Percentiles rank a stretch among this genome's conserved stretches.
These are phyloP conservation scores for Littorina saxatilis DNA, from an alignment of 1,140 invertebrate genomes.

Conservation along the genomic window DNA sequence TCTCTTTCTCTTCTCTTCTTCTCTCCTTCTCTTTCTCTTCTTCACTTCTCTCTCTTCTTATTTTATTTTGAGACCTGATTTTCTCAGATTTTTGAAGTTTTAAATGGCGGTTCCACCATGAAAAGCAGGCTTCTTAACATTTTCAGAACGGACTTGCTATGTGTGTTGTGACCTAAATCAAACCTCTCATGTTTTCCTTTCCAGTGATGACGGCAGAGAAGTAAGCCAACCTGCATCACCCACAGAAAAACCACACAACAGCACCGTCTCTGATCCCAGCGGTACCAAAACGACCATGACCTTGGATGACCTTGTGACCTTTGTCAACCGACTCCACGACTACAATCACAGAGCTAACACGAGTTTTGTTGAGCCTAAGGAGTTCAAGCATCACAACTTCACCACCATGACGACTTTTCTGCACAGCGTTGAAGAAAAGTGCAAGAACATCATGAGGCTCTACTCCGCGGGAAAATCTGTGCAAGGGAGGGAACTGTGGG, in stretches of 20 bases:
- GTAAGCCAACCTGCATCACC: too few relatives aligned
- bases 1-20: too few relatives aligned
- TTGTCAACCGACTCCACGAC: constrained; percentile 64
- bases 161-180: too few relatives aligned
- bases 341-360: constrained; percentile 57
- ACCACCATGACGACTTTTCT: constrained; percentile 90
- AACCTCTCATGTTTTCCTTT: too few relatives aligned
- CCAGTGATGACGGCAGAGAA: too few relatives aligned
- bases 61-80: too few relatives aligned
- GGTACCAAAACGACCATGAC: neutral
- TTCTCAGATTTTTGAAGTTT: too few relatives aligned
- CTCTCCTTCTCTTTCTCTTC: too few relatives aligned
- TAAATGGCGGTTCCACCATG: too few relatives aligned
- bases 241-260: neutral
- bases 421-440: constrained; percentile 85
- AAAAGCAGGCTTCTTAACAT: too few relatives aligned
- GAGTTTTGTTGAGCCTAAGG: constrained; percentile 72
- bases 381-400: constrained; percentile 93
- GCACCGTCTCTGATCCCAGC: neutral
- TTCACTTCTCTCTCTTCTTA: too few relatives aligned
- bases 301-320: constrained; percentile 57
- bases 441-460: constrained; percentile 79
- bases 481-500: constrained; percentile 92
- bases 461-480: constrained; percentile 71
- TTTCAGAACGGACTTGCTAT: too few relatives aligned